Evolutionary conservation across 2,797 vertebrate species (phyloP).

Genomic region (Sebastes flavidus): DNA sequence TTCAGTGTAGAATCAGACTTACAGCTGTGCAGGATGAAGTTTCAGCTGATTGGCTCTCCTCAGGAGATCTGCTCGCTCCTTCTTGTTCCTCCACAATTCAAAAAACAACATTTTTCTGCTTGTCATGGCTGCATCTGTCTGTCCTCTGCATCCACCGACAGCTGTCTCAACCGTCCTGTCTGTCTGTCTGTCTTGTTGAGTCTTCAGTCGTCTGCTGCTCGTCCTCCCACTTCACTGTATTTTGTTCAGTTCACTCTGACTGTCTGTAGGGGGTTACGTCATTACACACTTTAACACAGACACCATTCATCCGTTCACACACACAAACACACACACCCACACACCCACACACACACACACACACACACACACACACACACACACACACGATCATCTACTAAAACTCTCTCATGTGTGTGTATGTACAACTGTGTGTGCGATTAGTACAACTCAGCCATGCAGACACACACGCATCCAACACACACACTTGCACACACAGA

Average conservation of each 20-base stretch:
- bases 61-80: background rate
- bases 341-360: background rate
- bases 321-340: background rate
- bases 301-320: background rate
- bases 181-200: background rate
- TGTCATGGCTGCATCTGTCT: background rate
- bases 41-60: background rate
- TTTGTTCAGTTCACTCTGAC: background rate
- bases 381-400: too few relatives aligned
- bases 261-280: background rate
- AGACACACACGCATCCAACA: background rate
- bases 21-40: constrained; percentile 48
- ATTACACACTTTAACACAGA: background rate
- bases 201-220: background rate
- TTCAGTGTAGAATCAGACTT: constrained; percentile 8
- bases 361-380: background rate
- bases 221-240: background rate
- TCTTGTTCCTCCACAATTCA: constrained; percentile 33
- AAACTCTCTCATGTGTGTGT: too few relatives aligned
- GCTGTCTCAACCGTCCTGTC: background rate
- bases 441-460: too few relatives aligned
- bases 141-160: background rate
- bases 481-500: background rate
- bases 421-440: too few relatives aligned
- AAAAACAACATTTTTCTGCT: constrained; percentile 6